Conservation (phyloP, 2,888 invertebrate species). For the Calameuta pallipes region DNA sequence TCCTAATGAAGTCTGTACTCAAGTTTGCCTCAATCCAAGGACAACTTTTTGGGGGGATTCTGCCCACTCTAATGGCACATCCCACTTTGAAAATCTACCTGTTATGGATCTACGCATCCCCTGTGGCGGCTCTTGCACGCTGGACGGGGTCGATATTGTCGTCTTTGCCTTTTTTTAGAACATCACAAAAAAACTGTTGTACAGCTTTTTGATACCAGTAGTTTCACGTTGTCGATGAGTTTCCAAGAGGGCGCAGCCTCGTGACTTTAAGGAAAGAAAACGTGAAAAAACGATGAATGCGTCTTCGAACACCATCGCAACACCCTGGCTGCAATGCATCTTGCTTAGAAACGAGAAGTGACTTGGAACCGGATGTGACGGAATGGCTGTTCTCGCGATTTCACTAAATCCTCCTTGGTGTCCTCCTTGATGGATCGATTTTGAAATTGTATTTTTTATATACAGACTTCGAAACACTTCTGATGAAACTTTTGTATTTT, state of each 20-base stretch:
- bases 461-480: not conserved
- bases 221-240: constrained; percentile 86
- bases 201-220: constrained; percentile 86
- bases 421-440: not conserved
- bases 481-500: not conserved
- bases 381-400: not conserved
- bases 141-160: not conserved
- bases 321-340: constrained; percentile 48
- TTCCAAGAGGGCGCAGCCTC: constrained; percentile 75
- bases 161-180: constrained; percentile 72
- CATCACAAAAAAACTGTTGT: constrained; percentile 88
- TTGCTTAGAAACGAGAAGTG: constrained; percentile 17
- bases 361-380: not conserved
- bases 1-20: not conserved
- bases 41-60: not conserved
- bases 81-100: not conserved
- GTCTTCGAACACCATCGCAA: constrained; percentile 65
- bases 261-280: constrained; percentile 62
- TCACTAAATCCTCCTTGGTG: not conserved
- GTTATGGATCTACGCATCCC: constrained; percentile 2
- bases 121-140: constrained; percentile 1
- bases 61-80: not conserved
- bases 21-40: not conserved
- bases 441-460: not conserved
- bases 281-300: constrained; percentile 63